These are phyloP conservation scores for Ophioninae sp. DNA, from an alignment of 2,888 invertebrate species.

Conservation along the genomic window DNA sequence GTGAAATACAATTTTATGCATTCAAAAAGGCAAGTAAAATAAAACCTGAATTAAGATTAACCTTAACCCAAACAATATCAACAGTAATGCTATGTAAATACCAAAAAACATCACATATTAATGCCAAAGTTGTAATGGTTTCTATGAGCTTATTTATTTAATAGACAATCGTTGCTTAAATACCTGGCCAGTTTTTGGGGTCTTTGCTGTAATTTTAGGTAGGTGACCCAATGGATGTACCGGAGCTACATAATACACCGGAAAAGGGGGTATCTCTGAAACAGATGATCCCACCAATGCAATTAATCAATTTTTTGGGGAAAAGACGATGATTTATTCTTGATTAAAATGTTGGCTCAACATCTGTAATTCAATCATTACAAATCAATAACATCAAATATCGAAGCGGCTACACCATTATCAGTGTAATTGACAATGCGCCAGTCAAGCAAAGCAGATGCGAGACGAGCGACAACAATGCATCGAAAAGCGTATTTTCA, in stretches of 20 bases:
- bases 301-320: neutral
- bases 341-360: no score
- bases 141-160: neutral
- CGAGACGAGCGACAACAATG: conserved; percentile 28
- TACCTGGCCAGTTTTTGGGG: conserved; percentile 78
- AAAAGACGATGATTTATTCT: no score
- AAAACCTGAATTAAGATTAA: no score
- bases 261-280: conserved; percentile 76
- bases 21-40: no score
- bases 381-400: no score
- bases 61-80: no score
- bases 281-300: conserved; percentile 13
- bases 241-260: conserved; percentile 72
- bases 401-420: no score
- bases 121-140: no score
- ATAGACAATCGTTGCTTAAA: neutral
- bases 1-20: no score
- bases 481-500: conserved; percentile 5
- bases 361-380: no score
- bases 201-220: conserved; percentile 59
- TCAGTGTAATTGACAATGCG: conserved; percentile 7
- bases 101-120: no score
- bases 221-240: conserved; percentile 70
- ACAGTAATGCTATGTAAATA: no score
- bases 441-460: conserved; percentile 45